phyloP scores from a whole-genome alignment of 2,888 invertebrate genomes.

The Scaptomyza flava region DNA sequence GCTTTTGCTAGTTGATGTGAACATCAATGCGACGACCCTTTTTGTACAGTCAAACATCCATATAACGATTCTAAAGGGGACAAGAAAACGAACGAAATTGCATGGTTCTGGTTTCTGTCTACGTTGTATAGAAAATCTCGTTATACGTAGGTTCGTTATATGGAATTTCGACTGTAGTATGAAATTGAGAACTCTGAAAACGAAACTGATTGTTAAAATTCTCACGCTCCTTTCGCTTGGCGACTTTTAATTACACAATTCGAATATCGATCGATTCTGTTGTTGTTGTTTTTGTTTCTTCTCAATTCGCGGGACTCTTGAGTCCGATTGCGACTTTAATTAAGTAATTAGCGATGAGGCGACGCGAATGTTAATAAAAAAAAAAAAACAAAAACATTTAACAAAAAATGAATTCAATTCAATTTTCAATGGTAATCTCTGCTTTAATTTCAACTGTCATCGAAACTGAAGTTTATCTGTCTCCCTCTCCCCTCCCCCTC shows the following conservation, averaged over 20 bases:
- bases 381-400: conserved; percentile 19
- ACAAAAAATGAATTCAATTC: conserved; percentile 56
- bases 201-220: conserved; percentile 64
- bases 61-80: no score
- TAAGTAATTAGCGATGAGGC: conserved; percentile 76
- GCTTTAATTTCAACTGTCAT: conserved; percentile 75
- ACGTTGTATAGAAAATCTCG: no score
- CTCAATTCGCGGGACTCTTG: background rate
- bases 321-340: conserved; percentile 64
- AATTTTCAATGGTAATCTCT: conserved; percentile 70
- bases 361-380: conserved; percentile 6
- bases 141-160: no score
- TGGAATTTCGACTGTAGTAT: no score
- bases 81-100: no score
- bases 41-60: no score
- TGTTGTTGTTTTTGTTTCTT: conserved; percentile 21
- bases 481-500: background rate
- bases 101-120: no score
- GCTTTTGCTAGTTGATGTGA: conserved; percentile 22
- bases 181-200: conserved; percentile 7
- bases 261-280: conserved; percentile 33
- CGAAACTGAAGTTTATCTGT: conserved; percentile 55
- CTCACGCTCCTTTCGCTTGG: conserved; percentile 69
- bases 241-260: conserved; percentile 75
- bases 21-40: conserved; percentile 22